These are phyloP conservation scores for Fopius arisanus DNA, from an alignment of 1,140 invertebrate species.

Conservation along the genomic window DNA sequence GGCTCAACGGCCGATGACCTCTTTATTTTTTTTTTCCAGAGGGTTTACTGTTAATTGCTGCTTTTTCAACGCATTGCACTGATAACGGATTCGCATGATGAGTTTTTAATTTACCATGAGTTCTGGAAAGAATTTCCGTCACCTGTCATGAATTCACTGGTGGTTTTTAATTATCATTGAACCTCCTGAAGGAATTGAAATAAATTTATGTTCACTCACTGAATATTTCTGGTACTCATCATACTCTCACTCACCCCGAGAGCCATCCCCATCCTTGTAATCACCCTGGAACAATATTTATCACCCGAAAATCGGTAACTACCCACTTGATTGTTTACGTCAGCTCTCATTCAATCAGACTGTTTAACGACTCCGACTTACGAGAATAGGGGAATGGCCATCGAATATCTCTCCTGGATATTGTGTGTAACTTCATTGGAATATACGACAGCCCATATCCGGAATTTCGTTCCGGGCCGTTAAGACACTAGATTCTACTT, in stretches of 20 bases:
- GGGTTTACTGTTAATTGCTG: no score
- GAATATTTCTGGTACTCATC: no score
- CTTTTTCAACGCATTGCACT: no score
- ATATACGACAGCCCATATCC: constrained; percentile 57
- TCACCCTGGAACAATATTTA: neutral
- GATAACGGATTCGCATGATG: no score
- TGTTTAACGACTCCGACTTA: neutral
- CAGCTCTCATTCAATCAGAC: neutral
- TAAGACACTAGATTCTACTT: constrained; percentile 64
- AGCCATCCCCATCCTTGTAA: neutral
- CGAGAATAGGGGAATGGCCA: neutral
- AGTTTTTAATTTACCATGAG: no score
- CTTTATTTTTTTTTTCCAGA: constrained; percentile 4
- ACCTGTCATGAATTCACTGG: no score
- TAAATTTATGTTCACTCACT: no score
- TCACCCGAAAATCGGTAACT: neutral
- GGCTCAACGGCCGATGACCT: constrained; percentile 22
- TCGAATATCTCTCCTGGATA: constrained; percentile 26
- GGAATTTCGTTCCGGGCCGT: constrained; percentile 60
- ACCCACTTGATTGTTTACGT: neutral
- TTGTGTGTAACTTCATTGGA: constrained; percentile 56
- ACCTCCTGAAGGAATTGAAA: no score
- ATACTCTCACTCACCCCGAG: neutral
- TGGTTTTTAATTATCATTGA: no score
- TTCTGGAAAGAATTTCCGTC: no score